These are phyloP conservation scores for Alca torda DNA, from an alignment of 2,797 vertebrate genomes.

Conservation along the genomic window DNA sequence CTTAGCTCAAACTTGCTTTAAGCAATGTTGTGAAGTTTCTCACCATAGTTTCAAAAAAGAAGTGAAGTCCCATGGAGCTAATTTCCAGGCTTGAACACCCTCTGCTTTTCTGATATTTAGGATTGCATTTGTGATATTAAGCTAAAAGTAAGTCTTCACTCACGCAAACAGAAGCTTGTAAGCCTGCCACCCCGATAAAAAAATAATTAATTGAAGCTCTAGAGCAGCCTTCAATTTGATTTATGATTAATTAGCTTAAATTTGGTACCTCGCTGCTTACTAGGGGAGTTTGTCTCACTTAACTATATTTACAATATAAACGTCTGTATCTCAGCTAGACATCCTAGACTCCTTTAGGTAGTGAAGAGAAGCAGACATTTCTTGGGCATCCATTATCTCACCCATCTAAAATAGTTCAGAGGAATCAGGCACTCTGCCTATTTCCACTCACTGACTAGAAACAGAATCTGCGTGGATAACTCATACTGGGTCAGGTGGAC, in stretches of 20 bases:
- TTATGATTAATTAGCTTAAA: not conserved
- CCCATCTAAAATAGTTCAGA: not conserved
- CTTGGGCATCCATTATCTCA: not conserved
- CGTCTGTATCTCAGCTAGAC: not conserved
- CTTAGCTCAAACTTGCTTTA: not conserved
- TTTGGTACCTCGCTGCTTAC: not conserved
- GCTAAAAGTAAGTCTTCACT: not conserved
- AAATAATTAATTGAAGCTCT: not conserved
- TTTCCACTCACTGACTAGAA: not conserved
- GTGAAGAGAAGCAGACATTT: not conserved
- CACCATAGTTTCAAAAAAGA: not conserved
- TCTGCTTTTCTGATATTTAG: not conserved
- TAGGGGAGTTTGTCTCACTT: not conserved
- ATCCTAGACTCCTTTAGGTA: not conserved
- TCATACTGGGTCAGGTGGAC: not conserved
- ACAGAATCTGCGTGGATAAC: not conserved
- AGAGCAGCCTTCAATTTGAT: not conserved
- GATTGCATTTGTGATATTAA: not conserved
- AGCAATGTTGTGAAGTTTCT: not conserved
- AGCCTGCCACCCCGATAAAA: not conserved
- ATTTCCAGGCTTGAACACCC: not conserved
- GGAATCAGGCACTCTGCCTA: not conserved
- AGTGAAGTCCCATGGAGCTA: not conserved
- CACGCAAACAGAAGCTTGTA: not conserved
- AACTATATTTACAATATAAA: not conserved